Percentiles rank a stretch among this genome's conserved stretches.
phyloP scores from a whole-genome alignment of 2,113 vertebrate genomes.

The Chitala chitala region DNA sequence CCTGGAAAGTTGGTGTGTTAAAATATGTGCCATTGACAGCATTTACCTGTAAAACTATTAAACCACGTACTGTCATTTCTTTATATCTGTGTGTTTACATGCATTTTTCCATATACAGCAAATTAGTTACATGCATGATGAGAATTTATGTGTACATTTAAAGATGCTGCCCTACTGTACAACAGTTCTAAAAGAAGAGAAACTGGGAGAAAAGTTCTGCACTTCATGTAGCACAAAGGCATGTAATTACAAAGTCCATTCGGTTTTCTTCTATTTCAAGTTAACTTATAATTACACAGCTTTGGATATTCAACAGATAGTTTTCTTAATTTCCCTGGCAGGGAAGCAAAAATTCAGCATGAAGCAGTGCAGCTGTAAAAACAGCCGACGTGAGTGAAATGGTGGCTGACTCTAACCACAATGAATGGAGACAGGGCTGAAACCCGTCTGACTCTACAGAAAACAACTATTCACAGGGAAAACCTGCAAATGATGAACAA shows the following conservation, averaged over 20 bases:
- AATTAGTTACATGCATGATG: neutral
- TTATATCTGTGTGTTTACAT: neutral
- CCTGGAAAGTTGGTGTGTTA: neutral
- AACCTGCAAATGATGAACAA: neutral
- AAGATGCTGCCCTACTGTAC: too few relatives aligned
- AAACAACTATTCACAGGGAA: neutral
- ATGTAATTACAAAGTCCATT: slow-evolving; percentile 12
- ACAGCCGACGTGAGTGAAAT: slow-evolving; percentile 6
- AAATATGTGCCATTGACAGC: neutral
- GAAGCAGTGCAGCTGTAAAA: slow-evolving; percentile 6
- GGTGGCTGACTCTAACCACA: neutral
- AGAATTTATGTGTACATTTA: too few relatives aligned
- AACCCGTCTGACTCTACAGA: neutral
- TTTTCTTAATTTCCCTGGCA: slow-evolving; percentile 20
- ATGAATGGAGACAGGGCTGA: neutral
- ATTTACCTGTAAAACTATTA: neutral
- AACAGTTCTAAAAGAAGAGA: too few relatives aligned
- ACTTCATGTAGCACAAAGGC: neutral
- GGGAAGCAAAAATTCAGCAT: neutral
- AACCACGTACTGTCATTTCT: neutral
- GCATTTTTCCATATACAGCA: neutral
- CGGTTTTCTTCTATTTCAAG: slow-evolving; percentile 9
- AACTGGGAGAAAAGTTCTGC: neutral
- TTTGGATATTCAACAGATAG: slow-evolving; percentile 7
- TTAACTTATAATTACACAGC: slow-evolving; percentile 19